Conservation (phyloP, 2,797 vertebrate species). For the Anguilla anguilla region DNA sequence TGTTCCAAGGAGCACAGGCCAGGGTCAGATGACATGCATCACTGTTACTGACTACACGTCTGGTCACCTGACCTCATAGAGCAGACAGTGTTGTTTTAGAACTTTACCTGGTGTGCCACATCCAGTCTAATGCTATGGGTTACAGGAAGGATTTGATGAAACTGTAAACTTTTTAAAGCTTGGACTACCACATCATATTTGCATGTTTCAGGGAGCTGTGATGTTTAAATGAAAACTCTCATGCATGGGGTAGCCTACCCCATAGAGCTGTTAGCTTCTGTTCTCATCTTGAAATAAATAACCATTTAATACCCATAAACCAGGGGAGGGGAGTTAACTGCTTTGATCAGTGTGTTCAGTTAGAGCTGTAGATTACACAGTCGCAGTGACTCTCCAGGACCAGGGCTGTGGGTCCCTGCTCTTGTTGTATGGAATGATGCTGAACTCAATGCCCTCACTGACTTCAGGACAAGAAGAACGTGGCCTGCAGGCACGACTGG, state of each 20-base stretch:
- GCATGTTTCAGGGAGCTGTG: too few species aligned
- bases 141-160: not conserved
- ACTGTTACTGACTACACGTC: not conserved
- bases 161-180: not conserved
- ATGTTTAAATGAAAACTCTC: too few species aligned
- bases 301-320: not conserved
- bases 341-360: not conserved
- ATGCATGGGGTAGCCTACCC: too few species aligned
- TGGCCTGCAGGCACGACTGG: slow-evolving; percentile 90
- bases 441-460: not conserved
- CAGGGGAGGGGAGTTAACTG: not conserved
- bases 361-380: not conserved
- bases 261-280: too few species aligned
- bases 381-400: not conserved
- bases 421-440: not conserved
- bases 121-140: not conserved
- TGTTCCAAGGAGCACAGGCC: not conserved
- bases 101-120: not conserved
- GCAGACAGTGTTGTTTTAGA: not conserved
- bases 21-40: not conserved
- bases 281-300: not conserved
- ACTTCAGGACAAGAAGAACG: slow-evolving; percentile 72
- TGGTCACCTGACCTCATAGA: not conserved
- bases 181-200: not conserved
- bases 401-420: not conserved